Evolutionary conservation across 2,888 invertebrate genomes (phyloP).

Genomic region (Allygus modestus): DNA sequence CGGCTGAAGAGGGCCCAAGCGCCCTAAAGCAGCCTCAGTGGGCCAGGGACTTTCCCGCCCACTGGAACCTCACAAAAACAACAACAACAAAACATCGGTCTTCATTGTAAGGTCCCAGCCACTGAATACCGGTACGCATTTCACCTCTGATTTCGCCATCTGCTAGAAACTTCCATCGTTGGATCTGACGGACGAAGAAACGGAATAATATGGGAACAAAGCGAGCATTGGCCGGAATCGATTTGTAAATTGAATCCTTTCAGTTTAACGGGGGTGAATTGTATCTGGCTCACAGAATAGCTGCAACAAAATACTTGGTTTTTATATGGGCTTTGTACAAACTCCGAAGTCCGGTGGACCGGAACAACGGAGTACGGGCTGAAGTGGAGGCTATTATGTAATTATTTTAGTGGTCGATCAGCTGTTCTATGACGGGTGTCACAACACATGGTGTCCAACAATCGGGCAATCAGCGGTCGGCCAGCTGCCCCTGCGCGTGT

Average conservation of each 20-base stretch:
- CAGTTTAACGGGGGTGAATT: not conserved
- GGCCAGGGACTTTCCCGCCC: too few relatives aligned
- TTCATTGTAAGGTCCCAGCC: too few relatives aligned
- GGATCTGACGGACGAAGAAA: not conserved
- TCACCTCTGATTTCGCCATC: too few relatives aligned
- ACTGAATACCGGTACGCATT: not conserved
- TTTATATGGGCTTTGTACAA: constrained; percentile 18
- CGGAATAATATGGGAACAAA: not conserved
- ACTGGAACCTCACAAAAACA: too few relatives aligned
- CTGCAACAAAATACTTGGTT: not conserved
- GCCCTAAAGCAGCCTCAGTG: too few relatives aligned
- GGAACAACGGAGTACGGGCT: constrained; percentile 17
- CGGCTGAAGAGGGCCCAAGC: too few relatives aligned
- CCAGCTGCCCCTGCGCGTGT: not conserved
- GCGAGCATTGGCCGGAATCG: constrained; percentile 11
- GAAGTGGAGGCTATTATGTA: constrained; percentile 34
- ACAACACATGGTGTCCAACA: constrained; percentile 33
- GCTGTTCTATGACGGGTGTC: constrained; percentile 33
- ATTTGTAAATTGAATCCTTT: constrained; percentile 18
- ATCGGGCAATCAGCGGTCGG: constrained; percentile 8
- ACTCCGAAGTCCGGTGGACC: not conserved
- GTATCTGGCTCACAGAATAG: not conserved
- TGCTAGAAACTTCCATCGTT: too few relatives aligned
- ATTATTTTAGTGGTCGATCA: constrained; percentile 30
- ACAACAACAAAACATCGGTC: too few relatives aligned